Base-by-base conservation (phyloP, 2,797 vertebrate species). In the Mormyrus hasselquistii region DNA sequence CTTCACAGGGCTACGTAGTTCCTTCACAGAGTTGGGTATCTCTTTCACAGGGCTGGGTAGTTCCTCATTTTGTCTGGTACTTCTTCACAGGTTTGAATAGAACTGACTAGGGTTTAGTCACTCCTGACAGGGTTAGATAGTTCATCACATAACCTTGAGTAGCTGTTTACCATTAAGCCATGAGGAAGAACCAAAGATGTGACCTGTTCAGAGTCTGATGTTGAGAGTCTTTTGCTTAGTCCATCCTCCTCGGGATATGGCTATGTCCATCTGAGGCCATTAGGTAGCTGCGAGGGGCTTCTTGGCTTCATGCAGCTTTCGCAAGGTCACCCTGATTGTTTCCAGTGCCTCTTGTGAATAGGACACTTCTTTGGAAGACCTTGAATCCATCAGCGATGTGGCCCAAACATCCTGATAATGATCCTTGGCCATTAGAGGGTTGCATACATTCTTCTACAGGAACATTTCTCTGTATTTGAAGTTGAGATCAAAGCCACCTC, bases 401-500 rank as follows among this genome's bases (percentile, higher is more conserved):
- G 25, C 59, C 88, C 44, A 89, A 89, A 41, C 88, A 90, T 12
- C 38, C 49, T 84, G 55, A 76, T 86, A 16, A 59, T 89, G 49
- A 87, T 90, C 73, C 83, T 19, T 65, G 41, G 57, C 65, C 76
- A 89, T 89, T 16, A 86, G 89, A 89, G 82, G 53, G 47, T 44
- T 47, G 12, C 6, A 49, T 88, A 16, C 16, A 73, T 10, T n/a
- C 55, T 57, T 76, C 76, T 89, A 89, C 29, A 52, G 47, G 89
- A 84, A 89, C 88, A 22, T 86, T 69, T 62, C 22, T 47, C 86
- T 65, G 29, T 53, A 73, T 53, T 89, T 84, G 76, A 90, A 90
- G 79, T 1, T n/a, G 44, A 47, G 91, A 91, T 90, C 65, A 89
- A 90, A 89, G 88, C 83, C 47, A 53, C 69, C 69, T 47, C 22